Evolutionary conservation across 2,113 vertebrate species (phyloP).

Genomic region (Machaerirhynchus nigripectus): DNA sequence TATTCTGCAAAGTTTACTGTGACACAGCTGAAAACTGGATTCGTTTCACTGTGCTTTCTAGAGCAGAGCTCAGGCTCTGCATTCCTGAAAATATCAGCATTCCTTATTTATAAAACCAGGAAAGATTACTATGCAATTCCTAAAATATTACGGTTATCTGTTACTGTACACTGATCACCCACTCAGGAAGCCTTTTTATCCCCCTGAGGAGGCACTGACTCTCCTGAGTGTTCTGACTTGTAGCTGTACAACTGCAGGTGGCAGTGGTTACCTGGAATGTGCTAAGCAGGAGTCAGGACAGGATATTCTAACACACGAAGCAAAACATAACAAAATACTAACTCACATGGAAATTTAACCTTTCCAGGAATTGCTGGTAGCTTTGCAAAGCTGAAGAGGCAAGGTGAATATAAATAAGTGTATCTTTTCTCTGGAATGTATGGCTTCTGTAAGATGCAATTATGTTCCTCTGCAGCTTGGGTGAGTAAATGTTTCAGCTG

Average conservation of each 20-base stretch:
- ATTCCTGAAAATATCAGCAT: background rate
- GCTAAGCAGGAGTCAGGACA: background rate
- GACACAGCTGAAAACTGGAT: background rate
- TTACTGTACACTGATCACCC: background rate
- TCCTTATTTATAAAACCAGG: background rate
- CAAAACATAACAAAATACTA: background rate
- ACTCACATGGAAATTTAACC: background rate
- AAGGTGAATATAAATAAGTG: background rate
- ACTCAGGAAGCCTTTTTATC: background rate
- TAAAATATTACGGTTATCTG: background rate
- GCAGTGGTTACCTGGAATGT: background rate
- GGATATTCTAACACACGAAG: background rate
- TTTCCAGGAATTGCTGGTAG: background rate
- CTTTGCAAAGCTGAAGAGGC: conserved; percentile 33
- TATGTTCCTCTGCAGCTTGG: conserved; percentile 1
- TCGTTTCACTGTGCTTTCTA: background rate
- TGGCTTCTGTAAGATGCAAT: conserved; percentile 9
- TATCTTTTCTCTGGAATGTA: background rate
- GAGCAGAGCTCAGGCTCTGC: background rate
- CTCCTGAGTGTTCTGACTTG: background rate
- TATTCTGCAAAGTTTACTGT: background rate
- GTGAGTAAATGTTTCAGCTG: conserved; percentile 20
- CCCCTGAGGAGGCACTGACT: background rate
- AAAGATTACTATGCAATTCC: background rate
- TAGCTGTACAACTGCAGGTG: background rate